Evolutionary conservation across 2,113 vertebrate genomes (phyloP).

Genomic region (Hippoglossus stenolepis): DNA sequence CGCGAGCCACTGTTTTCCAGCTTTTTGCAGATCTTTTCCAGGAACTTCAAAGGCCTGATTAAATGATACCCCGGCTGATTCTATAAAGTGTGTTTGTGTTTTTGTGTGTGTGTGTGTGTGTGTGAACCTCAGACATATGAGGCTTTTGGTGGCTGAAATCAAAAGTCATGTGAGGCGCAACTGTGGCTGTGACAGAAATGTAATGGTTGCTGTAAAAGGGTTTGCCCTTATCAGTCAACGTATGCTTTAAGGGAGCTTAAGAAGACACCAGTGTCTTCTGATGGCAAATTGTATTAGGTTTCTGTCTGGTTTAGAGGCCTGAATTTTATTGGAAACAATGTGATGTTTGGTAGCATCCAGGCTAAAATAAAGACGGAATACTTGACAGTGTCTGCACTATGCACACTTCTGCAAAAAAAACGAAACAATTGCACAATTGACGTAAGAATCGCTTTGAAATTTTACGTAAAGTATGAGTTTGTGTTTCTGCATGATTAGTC

Average conservation of each 20-base stretch:
- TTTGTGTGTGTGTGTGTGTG: not conserved
- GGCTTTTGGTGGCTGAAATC: constrained; percentile 27
- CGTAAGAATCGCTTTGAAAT: constrained; percentile 13
- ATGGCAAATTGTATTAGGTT: not conserved
- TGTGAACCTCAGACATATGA: constrained; percentile 9
- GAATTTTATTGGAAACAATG: not conserved
- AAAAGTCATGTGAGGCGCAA: constrained; percentile 23
- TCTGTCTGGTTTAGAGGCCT: not conserved
- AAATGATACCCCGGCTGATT: constrained; percentile 29
- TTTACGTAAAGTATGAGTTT: not conserved
- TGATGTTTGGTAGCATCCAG: not conserved
- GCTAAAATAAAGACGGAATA: not conserved
- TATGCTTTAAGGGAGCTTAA: constrained; percentile 9
- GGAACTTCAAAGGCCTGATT: constrained; percentile 31
- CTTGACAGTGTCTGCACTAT: not conserved
- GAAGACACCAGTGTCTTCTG: not conserved
- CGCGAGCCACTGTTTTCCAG: constrained; percentile 8
- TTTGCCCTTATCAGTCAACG: not conserved
- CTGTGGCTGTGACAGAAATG: not conserved
- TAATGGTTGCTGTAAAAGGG: constrained; percentile 4
- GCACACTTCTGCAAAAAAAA: not conserved
- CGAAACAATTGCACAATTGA: not conserved
- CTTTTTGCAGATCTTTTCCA: constrained; percentile 24
- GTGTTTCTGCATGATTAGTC: constrained; percentile 19
- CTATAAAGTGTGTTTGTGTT: constrained; percentile 2